These are phyloP conservation scores for Catonia carolina DNA, from an alignment of 2,888 invertebrate genomes.

Conservation along the genomic window DNA sequence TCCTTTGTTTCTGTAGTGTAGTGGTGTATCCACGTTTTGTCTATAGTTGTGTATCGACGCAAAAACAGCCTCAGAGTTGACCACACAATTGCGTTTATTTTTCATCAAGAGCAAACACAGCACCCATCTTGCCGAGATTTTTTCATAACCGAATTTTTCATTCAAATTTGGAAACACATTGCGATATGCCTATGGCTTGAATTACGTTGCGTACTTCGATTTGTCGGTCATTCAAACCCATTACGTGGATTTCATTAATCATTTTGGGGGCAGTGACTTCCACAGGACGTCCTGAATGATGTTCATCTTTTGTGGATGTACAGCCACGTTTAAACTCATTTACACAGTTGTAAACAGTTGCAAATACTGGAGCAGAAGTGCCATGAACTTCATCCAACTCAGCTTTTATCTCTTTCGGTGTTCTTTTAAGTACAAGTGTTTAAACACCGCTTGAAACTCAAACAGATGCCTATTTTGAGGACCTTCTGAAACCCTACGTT, in stretches of 20 bases:
- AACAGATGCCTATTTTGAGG: too few species aligned
- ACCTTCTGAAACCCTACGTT: too few species aligned
- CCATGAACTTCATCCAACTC: constrained; percentile 1
- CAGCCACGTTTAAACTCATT: constrained; percentile 30
- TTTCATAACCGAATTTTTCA: constrained; percentile 32
- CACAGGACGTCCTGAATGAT: constrained; percentile 30
- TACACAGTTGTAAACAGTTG: neutral
- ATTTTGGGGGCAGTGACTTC: constrained; percentile 29
- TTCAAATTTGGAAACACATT: constrained; percentile 31
- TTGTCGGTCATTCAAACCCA: constrained; percentile 31
- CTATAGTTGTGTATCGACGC: constrained; percentile 38
- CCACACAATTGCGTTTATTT: constrained; percentile 27
- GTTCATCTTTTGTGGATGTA: constrained; percentile 29
- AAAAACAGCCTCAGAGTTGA: constrained; percentile 18
- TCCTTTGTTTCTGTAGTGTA: constrained; percentile 36
- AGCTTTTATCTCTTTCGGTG: neutral
- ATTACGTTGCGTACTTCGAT: constrained; percentile 33
- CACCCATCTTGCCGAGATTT: constrained; percentile 35
- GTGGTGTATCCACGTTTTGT: constrained; percentile 40
- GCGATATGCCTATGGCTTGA: constrained; percentile 29
- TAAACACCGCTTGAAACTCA: too few species aligned
- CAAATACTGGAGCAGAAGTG: neutral
- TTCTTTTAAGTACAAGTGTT: too few species aligned
- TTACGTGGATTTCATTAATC: constrained; percentile 38
- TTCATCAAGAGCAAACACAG: constrained; percentile 41